Evolutionary conservation across 2,888 invertebrate genomes (phyloP).

Genomic region (Nebria brevicollis): DNA sequence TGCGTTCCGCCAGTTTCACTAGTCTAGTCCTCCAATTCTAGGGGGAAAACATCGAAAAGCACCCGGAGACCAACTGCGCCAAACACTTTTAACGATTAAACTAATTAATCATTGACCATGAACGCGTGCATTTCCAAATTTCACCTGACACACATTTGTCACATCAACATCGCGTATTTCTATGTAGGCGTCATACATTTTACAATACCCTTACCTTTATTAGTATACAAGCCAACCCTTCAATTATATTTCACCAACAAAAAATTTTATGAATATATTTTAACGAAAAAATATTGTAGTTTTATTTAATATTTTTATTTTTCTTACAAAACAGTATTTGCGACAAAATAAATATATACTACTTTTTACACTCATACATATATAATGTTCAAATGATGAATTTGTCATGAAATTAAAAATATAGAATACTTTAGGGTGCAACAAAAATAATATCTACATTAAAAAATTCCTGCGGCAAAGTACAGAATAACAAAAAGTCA

Average conservation of each 20-base stretch:
- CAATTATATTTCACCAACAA: conserved; percentile 2
- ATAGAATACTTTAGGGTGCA: too few relatives aligned
- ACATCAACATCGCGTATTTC: neutral
- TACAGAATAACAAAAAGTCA: neutral
- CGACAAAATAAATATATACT: too few relatives aligned
- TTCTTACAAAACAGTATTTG: too few relatives aligned
- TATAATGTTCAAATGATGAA: too few relatives aligned
- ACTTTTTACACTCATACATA: too few relatives aligned
- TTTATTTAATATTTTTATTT: too few relatives aligned
- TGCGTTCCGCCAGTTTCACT: neutral
- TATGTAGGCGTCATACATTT: neutral
- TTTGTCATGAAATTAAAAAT: too few relatives aligned
- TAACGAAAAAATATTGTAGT: too few relatives aligned
- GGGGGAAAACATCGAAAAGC: conserved; percentile 5
- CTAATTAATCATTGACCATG: conserved; percentile 32
- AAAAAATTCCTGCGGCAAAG: neutral
- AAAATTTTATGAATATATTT: too few relatives aligned
- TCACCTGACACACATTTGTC: conserved; percentile 39
- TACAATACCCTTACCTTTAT: conserved; percentile 1
- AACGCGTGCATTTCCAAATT: conserved; percentile 36
- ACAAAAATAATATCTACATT: too few relatives aligned
- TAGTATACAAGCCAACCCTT: neutral
- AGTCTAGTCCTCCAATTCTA: conserved; percentile 2
- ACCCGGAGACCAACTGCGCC: conserved; percentile 10
- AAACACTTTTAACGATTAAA: conserved; percentile 39